Evolutionary conservation across 2,888 invertebrate species (phyloP).

Genomic region (Trichacis sp.): DNA sequence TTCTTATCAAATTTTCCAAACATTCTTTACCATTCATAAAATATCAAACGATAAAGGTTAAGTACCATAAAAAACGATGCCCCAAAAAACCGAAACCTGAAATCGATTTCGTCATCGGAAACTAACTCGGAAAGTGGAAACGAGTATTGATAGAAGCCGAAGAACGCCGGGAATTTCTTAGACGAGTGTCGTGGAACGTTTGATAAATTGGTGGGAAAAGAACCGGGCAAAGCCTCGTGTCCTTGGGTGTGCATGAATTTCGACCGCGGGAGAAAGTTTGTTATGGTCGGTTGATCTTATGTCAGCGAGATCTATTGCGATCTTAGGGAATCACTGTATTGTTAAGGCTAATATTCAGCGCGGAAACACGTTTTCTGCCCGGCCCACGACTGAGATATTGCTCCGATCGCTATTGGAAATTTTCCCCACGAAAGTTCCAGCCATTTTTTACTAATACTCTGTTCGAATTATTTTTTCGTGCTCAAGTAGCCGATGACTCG

Average conservation of each 20-base stretch:
- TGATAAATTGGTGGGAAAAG: constrained; percentile 13
- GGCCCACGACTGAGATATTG: too few species aligned
- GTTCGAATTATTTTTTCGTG: too few species aligned
- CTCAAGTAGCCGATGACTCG: not conserved
- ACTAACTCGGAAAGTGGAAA: not conserved
- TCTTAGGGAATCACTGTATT: constrained; percentile 38
- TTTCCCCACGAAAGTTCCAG: too few species aligned
- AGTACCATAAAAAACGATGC: too few species aligned
- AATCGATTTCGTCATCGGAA: not conserved
- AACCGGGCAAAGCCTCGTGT: constrained; percentile 18
- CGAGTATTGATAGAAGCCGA: not conserved
- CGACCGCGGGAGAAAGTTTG: constrained; percentile 37
- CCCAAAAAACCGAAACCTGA: not conserved
- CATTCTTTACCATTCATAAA: too few species aligned
- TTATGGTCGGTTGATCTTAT: constrained; percentile 38
- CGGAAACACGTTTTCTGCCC: too few species aligned
- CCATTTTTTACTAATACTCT: too few species aligned
- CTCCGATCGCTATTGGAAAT: too few species aligned
- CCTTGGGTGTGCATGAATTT: constrained; percentile 40
- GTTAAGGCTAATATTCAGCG: constrained; percentile 20
- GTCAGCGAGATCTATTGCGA: constrained; percentile 41
- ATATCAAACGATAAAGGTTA: too few species aligned
- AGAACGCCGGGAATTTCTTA: not conserved
- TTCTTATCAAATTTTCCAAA: not conserved
- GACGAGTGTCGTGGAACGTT: not conserved